Conservation (phyloP, 2,113 vertebrate species). For the Serinus canaria region DNA sequence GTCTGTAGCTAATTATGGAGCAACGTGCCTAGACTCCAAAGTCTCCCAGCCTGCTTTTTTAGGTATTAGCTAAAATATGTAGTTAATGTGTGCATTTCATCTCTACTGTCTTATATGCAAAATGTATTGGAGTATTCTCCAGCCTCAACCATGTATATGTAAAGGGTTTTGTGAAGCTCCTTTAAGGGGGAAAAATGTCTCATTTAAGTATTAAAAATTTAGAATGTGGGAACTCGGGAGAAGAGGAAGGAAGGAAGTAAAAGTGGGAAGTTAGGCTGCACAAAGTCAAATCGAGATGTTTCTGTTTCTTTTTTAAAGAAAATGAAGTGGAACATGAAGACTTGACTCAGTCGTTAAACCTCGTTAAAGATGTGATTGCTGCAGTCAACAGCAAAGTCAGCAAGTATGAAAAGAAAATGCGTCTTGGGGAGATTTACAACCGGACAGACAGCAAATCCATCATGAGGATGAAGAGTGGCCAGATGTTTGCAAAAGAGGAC, state of each 20-base stretch:
- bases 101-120: background rate
- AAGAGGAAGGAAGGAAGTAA: background rate
- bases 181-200: background rate
- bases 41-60: background rate
- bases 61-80: background rate
- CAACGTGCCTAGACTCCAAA: background rate
- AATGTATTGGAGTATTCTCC: background rate
- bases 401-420: conserved; percentile 89
- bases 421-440: conserved; percentile 87
- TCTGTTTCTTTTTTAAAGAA: conserved; percentile 72
- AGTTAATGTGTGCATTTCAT: background rate
- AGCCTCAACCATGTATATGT: background rate
- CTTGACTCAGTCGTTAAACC: conserved; percentile 80
- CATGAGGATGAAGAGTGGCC: conserved; percentile 93
- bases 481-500: conserved; percentile 95
- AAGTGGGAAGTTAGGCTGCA: background rate
- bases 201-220: background rate
- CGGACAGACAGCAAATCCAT: conserved; percentile 93
- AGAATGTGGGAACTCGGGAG: background rate
- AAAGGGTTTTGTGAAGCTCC: background rate
- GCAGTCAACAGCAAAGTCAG: conserved; percentile 91
- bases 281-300: background rate
- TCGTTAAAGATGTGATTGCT: conserved; percentile 87
- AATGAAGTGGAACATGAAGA: conserved; percentile 83
- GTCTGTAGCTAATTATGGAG: background rate